A percentile compares a stretch with the other conserved stretches of the same genome.
phyloP scores from a whole-genome alignment of 2,113 vertebrate genomes.

The Oryctolagus cuniculus region mOryCun1.1 NC_091432.1:112428501-112429000 shows the following conservation, averaged over 20 bases:
- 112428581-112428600: not conserved
- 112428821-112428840: not conserved
- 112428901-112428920: not conserved
- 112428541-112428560: not conserved
- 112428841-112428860: no score
- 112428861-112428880: not conserved
- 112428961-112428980: not conserved
- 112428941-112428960: not conserved
- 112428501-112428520: not conserved
- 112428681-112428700: not conserved
- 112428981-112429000: no score
- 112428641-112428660: not conserved
- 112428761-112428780: not conserved
- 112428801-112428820: not conserved
- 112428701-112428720: not conserved
- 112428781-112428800: not conserved
- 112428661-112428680: no score
- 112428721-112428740: fast-evolving
- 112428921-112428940: not conserved
- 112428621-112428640: not conserved
- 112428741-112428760: not conserved
- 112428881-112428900: not conserved
- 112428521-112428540: no score
- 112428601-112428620: not conserved
- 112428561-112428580: not conserved